Base-by-base conservation (phyloP, 1,140 invertebrate species). In the Drosophila pseudoobscura region DNA sequence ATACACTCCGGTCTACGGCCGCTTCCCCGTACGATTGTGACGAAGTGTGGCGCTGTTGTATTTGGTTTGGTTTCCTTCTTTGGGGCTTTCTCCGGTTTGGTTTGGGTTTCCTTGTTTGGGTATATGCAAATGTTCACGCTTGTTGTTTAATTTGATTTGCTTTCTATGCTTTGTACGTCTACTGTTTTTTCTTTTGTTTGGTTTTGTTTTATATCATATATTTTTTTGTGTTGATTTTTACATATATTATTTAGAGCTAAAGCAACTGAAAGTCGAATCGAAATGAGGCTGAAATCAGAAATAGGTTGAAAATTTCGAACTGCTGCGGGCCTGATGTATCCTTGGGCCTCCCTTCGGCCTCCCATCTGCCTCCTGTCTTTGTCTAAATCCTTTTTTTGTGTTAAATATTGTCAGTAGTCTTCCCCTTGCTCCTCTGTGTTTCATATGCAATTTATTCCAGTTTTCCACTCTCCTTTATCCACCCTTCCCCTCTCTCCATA, bases 331-430 rank as follows among this genome's bases (percentile, higher is more conserved):
- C 75, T 66, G 69, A 82, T 70, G 57, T 47, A 41, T 73, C 45
- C 49, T 7, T 55, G 41, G 54, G 45, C 55, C 43, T 62, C 24
- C 35, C 35, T 11, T 11, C 35, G 1, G 35, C 9, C 35, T 31
- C 7, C 31, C 8, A 1, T 11, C 31, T 35, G 31, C 3, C 31
- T 11, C 9, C 3, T 11, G 31, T 11, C 35, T 39, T 39, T 46
- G 58, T 77, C 73, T 73, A 50, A 63, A 41, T 72, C 55, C 62
- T 51, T 56, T 52, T 65, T 26, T 26, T 70, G 64, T 43, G 53
- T 85, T 78, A 41, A 83, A 89, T 88, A 88, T 88, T 88, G 84
- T 88, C 82, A 82, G 83, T 88, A 87, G 83, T 87, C 83, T 73
- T 88, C 75, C 65, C 44, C 53, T n/a, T 29, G 11, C 31, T 65